Base-by-base conservation (phyloP, 2,113 vertebrate species). In the Thunnus maccoyii region DNA sequence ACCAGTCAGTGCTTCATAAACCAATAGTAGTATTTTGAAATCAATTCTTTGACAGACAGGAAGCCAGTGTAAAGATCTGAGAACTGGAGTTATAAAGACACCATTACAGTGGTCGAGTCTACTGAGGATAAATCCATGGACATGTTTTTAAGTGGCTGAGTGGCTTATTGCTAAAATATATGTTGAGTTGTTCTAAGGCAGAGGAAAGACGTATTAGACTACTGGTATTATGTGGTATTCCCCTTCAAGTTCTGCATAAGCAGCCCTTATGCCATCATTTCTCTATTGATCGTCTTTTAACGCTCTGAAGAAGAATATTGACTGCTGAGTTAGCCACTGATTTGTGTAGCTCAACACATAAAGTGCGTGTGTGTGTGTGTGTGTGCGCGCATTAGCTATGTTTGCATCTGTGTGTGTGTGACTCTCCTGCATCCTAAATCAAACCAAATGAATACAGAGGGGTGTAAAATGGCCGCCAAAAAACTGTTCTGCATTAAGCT, bases 211-310 rank as follows among this genome's bases (percentile, higher is more conserved):
- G 50, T 54, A 57, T 79, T 67, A 46, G 20, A 64, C 81, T 74
- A 18, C 4, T 30, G 58, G 44, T 46, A 30, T 63, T 72, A 32
- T 58, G 58, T 32, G 55, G 32, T 27, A 16, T 72, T 75, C 46
- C 32, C 52, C 51, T 80, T 84, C 41, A 77, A 51, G 25, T 60
- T 79, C 27, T 63, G 64, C 65, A 56, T 50, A 61, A 83, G 63
- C 62, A 76, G 56, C 64, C 48, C n/a, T 62, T 9, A 56, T 18
- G 51, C 78, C 66, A 71, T 84, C 18, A 91, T 85, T 74, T 85
- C 72, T 86, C 46, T 56, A 88, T 87, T 69, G 80, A 92, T 86
- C 4, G 6, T n/a, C 20, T 75, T 85, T 86, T 80, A 86, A 83
- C 22, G 55, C 67, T 76, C 60, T 36, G 64, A 76, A 73, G 58